phyloP scores from a whole-genome alignment of 1,140 invertebrate species.

The Armadillidium nasatum region DNA sequence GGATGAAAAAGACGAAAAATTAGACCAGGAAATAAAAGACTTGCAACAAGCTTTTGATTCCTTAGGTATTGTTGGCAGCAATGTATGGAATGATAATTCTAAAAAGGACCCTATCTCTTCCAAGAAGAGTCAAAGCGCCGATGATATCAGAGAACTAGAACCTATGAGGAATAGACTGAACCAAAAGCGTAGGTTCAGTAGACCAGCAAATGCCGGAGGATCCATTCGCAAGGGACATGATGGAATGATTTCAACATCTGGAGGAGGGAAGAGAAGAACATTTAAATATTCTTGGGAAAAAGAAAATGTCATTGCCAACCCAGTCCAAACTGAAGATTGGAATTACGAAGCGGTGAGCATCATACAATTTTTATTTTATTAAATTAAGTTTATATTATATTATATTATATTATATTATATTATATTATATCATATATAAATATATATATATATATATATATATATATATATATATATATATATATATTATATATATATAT shows the following conservation, averaged over 20 bases:
- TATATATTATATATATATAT: too few relatives aligned
- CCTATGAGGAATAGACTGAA: neutral
- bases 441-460: too few relatives aligned
- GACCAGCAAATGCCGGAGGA: neutral
- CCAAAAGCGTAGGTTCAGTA: neutral
- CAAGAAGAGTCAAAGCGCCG: neutral
- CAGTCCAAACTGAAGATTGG: neutral
- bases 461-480: too few relatives aligned
- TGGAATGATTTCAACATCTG: neutral
- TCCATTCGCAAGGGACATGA: neutral
- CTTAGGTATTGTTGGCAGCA: neutral
- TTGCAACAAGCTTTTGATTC: neutral
- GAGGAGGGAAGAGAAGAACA: neutral
- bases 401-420: too few relatives aligned
- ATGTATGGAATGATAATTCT: neutral
- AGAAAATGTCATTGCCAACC: neutral
- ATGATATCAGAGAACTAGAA: neutral
- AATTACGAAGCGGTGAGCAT: neutral
- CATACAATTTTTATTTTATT: too few relatives aligned
- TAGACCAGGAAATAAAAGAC: neutral
- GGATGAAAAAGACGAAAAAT: neutral
- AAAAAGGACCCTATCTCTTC: neutral
- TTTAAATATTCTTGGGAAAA: conserved; percentile 2
- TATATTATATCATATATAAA: too few relatives aligned
- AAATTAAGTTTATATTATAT: too few relatives aligned